Percentiles rank a stretch among this genome's conserved stretches.
phyloP scores from a whole-genome alignment of 2,113 vertebrate genomes.

The Columbina picui region DNA sequence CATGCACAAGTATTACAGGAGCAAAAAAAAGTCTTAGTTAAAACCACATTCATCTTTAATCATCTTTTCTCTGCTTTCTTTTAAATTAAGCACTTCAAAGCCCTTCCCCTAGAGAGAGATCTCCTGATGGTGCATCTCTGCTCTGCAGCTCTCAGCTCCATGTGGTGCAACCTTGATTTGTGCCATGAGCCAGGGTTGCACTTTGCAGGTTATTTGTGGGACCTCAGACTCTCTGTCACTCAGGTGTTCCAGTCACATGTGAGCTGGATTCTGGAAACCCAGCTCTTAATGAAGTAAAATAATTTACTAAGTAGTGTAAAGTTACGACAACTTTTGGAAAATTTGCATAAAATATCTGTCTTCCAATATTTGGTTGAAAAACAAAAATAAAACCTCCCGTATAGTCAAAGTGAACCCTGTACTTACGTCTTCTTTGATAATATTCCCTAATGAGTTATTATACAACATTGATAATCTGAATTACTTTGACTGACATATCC shows the following conservation, averaged over 20 bases:
- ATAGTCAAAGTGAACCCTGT: not conserved
- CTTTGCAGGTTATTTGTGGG: not conserved
- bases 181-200: not conserved
- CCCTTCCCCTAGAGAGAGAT: not conserved
- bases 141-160: not conserved
- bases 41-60: conserved; percentile 17
- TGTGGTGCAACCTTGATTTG: not conserved
- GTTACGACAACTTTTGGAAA: not conserved
- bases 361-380: not conserved
- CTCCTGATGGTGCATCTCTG: not conserved
- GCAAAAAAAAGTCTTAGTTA: not conserved
- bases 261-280: not conserved
- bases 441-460: not conserved
- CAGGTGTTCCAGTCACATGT: not conserved
- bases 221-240: not conserved
- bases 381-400: not conserved
- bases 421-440: not conserved
- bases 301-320: not conserved
- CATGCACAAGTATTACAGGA: not conserved
- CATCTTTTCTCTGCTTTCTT: not conserved
- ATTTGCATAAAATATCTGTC: not conserved
- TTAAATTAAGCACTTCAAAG: not conserved
- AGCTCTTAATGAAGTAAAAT: not conserved
- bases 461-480: not conserved
- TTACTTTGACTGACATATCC: not conserved